Base-by-base conservation (phyloP, 2,888 invertebrate genomes). In the Stictocephala bisonia region DNA sequence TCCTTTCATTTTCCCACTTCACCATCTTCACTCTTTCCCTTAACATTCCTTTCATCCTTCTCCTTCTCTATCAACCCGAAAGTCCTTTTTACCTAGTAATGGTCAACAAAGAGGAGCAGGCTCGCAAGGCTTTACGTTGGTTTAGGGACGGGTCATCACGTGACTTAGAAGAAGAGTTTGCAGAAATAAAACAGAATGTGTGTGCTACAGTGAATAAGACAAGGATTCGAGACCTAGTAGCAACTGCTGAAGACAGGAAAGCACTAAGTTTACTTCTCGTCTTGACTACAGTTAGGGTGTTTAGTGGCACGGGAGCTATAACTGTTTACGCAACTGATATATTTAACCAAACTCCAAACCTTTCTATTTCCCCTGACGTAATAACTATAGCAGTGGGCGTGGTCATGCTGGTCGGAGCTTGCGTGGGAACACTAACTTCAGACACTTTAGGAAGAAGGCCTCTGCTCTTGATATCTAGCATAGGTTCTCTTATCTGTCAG, bases 11-110 rank as follows among this genome's bases (percentile, higher is more conserved):
- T 83, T 84, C 83, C 77, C 82, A 82, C 26, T 84, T 88, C 75
- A 88, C 88, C 71, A 84, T 84, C 72, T 86, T 89, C 81, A 89
- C 88, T 80, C 83, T 88, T 77, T 82, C 86, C 76, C 84, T 90
- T 69, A 88, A 90, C n/a, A 82, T 89, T 41, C 78, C 87, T 41
- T 88, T 89, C 79, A 82, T 90, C 26, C 70, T 88, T 15, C 83
- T 86, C 18, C 88, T 90, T 81, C 82, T 88, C 44, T 87, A 87
- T 81, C 85, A 91, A 81, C 92, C 91, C n/a, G 92, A 92, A 84
- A 88, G 89, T 76, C 91, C 91, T 18, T 86, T 89, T 79, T 88
- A 86, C 81, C 85, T 87, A 78, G 82, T 87, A 74, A 85, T 86
- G 79, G 86, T 86, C 75, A 86, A 86, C 78, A 84, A 86, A 76